Conservation (phyloP, 2,888 invertebrate species). For the Zygothrica quintamaculata region DNA sequence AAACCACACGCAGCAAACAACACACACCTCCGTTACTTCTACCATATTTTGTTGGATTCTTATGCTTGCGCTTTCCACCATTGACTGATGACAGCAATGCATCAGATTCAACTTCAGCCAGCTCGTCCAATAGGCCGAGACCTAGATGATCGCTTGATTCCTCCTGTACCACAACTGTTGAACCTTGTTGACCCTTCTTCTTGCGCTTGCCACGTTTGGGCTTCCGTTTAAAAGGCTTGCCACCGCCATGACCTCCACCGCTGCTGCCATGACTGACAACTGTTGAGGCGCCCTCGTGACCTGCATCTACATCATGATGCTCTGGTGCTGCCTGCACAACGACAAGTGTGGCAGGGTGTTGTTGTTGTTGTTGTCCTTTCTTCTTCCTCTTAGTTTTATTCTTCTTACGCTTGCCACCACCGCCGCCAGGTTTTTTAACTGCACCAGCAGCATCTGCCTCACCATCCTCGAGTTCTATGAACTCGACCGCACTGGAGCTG, state of each 20-base stretch:
- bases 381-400: conserved; percentile 68
- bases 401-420: conserved; percentile 67
- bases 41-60: conserved; percentile 84
- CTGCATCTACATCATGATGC: conserved; percentile 60
- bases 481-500: conserved; percentile 71
- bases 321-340: conserved; percentile 76
- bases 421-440: conserved; percentile 69
- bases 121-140: conserved; percentile 76
- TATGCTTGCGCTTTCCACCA: conserved; percentile 78
- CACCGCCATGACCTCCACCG: conserved; percentile 55
- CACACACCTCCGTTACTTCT: conserved; percentile 84
- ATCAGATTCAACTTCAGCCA: conserved; percentile 59
- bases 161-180: conserved; percentile 54
- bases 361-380: conserved; percentile 56
- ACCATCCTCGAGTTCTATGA: conserved; percentile 78
- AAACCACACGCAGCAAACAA: conserved; percentile 83
- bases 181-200: conserved; percentile 70
- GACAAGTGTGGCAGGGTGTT: conserved; percentile 78
- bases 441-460: conserved; percentile 44
- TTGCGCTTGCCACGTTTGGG: conserved; percentile 79
- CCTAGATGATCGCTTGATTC: conserved; percentile 68
- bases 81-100: conserved; percentile 16
- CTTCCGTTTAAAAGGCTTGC: conserved; percentile 74
- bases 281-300: conserved; percentile 38
- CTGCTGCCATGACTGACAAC: conserved; percentile 49